Percentiles rank a stretch among this genome's conserved stretches.
Conservation (phyloP, 1,140 invertebrate genomes). For the Venturia canescens region DNA sequence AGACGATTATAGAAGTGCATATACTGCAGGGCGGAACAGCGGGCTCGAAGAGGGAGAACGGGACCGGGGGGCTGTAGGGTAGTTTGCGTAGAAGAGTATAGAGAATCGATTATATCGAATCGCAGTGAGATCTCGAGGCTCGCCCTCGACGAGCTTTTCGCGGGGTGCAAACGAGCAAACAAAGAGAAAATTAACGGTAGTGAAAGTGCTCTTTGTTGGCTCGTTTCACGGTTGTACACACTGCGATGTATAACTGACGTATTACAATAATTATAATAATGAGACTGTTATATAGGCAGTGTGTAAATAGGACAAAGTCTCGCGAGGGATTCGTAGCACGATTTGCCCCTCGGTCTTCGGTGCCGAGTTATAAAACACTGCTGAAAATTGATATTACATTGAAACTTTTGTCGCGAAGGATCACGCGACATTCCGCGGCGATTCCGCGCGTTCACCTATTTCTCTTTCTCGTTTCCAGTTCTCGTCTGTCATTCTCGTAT, state of each 20-base stretch:
- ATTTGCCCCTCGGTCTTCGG: neutral
- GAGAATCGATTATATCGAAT: conserved; percentile 50
- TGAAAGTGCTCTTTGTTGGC: conserved; percentile 37
- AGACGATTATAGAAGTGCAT: conserved; percentile 6
- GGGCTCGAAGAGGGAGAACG: neutral
- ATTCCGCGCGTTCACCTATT: neutral
- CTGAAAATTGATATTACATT: conserved; percentile 32
- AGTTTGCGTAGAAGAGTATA: conserved; percentile 34
- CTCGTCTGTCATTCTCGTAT: neutral
- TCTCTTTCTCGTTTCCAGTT: neutral
- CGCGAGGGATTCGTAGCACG: conserved; percentile 17
- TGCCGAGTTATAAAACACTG: neutral
- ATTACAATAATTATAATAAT: conserved; percentile 38
- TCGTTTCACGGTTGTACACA: neutral
- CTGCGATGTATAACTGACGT: neutral
- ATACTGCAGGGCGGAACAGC: neutral
- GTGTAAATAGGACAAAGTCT: conserved; percentile 28
- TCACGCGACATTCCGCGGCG: neutral
- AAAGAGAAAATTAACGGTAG: conserved; percentile 26
- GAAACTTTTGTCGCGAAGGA: neutral
- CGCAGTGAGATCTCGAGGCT: conserved; percentile 16
- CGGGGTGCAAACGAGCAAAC: conserved; percentile 22
- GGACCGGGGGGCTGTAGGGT: neutral
- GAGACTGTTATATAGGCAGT: conserved; percentile 7
- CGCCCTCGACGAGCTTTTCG: conserved; percentile 20